Conservation (phyloP, 37 sponge, comb jelly and placozoan genomes). For the Cladorhizidae sp. region DNA sequence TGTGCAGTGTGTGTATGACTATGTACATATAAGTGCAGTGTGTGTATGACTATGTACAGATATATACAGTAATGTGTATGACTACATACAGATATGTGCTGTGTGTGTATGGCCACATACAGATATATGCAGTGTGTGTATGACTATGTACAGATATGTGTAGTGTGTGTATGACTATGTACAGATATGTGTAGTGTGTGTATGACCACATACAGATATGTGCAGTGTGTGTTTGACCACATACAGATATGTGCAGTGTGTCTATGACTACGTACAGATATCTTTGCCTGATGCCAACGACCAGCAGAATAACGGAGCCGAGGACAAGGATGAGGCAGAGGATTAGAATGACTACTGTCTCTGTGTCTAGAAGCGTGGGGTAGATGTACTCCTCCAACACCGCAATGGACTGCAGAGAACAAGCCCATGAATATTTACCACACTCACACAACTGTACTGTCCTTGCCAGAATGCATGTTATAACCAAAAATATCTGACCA, state of each 20-base stretch:
- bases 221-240: neutral
- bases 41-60: too few species aligned
- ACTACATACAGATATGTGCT: too few species aligned
- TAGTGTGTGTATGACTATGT: too few species aligned
- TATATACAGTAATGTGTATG: too few species aligned
- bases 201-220: too few species aligned
- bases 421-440: neutral
- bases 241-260: neutral
- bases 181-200: too few species aligned
- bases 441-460: neutral
- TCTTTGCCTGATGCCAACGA: conserved; percentile 44
- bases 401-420: conserved; percentile 5
- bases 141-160: too few species aligned
- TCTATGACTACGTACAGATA: conserved; percentile 37
- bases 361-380: conserved; percentile 31
- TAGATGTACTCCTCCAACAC: neutral
- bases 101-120: neutral
- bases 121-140: neutral
- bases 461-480: neutral
- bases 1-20: neutral
- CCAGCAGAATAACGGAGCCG: conserved; percentile 27
- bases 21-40: conserved; percentile 60
- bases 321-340: conserved; percentile 29
- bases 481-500: too few species aligned
- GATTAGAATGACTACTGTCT: conserved; percentile 39